Evolutionary conservation across 2,888 invertebrate genomes (phyloP).

Genomic region (Athalia circularis): DNA sequence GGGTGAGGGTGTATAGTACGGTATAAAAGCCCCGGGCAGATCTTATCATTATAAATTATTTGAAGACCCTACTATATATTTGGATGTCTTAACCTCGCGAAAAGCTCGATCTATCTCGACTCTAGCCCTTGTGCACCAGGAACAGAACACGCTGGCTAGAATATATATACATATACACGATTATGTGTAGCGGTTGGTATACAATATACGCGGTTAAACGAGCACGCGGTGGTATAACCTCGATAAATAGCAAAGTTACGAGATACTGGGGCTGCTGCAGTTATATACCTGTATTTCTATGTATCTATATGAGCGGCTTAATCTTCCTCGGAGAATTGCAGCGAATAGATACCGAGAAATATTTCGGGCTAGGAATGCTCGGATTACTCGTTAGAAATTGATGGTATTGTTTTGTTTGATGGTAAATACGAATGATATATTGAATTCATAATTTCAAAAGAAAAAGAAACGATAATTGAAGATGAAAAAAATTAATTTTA

Average conservation of each 20-base stretch:
- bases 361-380: not conserved
- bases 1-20: no score
- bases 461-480: no score
- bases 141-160: not conserved
- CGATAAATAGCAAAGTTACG: conserved; percentile 39
- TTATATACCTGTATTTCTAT: no score
- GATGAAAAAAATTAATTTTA: no score
- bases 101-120: conserved; percentile 33
- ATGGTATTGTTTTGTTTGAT: not conserved
- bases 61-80: conserved; percentile 12
- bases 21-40: not conserved
- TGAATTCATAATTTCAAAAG: no score
- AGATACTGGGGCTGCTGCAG: not conserved
- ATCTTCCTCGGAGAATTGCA: conserved; percentile 18
- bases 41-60: conserved; percentile 35
- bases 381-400: not conserved
- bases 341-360: not conserved
- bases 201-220: conserved; percentile 19
- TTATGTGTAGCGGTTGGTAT: not conserved
- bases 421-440: no score
- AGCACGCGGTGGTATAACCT: conserved; percentile 25
- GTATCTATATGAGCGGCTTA: not conserved
- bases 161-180: not conserved
- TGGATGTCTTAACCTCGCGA: conserved; percentile 17
- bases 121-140: not conserved